Evolutionary conservation across 2,888 invertebrate species (phyloP).

Genomic region (Amblyteles armatorius): DNA sequence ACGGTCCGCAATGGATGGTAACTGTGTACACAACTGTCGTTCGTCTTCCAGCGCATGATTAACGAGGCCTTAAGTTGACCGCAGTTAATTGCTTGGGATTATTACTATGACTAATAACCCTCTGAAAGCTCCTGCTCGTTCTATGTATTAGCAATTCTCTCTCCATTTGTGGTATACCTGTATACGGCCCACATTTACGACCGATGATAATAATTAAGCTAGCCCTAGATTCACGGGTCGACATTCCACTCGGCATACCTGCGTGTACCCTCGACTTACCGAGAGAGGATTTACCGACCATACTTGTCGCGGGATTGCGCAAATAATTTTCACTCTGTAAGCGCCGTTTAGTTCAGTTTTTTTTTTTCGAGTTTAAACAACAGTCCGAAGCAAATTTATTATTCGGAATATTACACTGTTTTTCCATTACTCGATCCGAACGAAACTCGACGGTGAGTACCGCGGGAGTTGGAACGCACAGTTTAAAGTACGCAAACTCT

Average conservation of each 20-base stretch:
- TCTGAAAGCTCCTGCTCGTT: slow-evolving; percentile 48
- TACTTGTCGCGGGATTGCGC: slow-evolving; percentile 1
- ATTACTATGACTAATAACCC: slow-evolving; percentile 70
- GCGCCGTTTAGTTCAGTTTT: background rate
- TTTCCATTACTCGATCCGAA: background rate
- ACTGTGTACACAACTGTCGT: slow-evolving; percentile 49
- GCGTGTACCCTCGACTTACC: background rate
- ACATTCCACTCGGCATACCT: slow-evolving; percentile 9
- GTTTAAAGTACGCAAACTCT: slow-evolving; percentile 27
- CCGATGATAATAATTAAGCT: slow-evolving; percentile 63
- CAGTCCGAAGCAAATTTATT: background rate
- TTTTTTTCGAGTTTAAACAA: background rate
- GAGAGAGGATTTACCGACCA: background rate
- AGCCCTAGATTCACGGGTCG: slow-evolving; percentile 37
- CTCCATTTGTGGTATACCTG: slow-evolving; percentile 13
- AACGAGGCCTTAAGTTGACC: slow-evolving; percentile 69
- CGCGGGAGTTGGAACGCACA: background rate
- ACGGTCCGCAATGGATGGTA: slow-evolving; percentile 38
- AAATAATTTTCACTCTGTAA: background rate
- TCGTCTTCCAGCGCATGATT: slow-evolving; percentile 66
- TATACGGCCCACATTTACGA: slow-evolving; percentile 16
- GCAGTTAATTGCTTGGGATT: slow-evolving; percentile 70
- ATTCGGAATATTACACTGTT: background rate
- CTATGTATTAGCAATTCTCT: slow-evolving; percentile 7
- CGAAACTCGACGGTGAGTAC: background rate